Evolutionary conservation across 2,797 vertebrate genomes (phyloP).

Genomic region (Galagoides demidoff): DNA sequence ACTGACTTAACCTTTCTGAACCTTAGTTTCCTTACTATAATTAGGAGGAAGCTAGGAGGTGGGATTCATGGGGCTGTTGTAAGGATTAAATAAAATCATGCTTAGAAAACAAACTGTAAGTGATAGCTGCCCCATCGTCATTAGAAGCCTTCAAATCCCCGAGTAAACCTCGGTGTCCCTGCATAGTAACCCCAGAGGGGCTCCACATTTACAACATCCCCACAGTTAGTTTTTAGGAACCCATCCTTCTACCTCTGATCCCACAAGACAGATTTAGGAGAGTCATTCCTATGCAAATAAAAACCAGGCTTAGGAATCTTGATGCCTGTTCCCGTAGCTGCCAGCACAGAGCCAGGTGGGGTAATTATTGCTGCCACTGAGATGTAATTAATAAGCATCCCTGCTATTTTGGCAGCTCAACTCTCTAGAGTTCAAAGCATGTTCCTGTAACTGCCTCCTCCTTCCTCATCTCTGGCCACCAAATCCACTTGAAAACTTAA

Average conservation of each 20-base stretch:
- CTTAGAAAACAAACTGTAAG: background rate
- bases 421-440: slow-evolving; percentile 74
- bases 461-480: slow-evolving; percentile 49
- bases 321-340: background rate
- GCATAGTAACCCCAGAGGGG: background rate
- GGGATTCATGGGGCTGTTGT: background rate
- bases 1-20: background rate
- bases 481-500: slow-evolving; percentile 25
- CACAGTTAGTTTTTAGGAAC: background rate
- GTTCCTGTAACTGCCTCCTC: slow-evolving; percentile 51
- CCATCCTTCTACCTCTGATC: background rate
- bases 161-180: background rate
- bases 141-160: background rate
- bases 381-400: slow-evolving; percentile 74
- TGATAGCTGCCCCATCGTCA: background rate
- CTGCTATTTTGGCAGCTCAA: slow-evolving; percentile 64
- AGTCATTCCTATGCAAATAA: slow-evolving; percentile 63
- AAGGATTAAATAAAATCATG: slow-evolving; percentile 24
- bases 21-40: background rate
- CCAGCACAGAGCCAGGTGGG: slow-evolving; percentile 37
- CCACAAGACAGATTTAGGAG: background rate
- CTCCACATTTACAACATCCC: background rate
- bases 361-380: slow-evolving; percentile 57
- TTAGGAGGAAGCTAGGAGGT: background rate
- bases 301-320: slow-evolving; percentile 6